Evolutionary conservation across 2,888 invertebrate species (phyloP), one percentile per base, ranked within the genome.

Genomic region (Acleris emargana): DNA sequence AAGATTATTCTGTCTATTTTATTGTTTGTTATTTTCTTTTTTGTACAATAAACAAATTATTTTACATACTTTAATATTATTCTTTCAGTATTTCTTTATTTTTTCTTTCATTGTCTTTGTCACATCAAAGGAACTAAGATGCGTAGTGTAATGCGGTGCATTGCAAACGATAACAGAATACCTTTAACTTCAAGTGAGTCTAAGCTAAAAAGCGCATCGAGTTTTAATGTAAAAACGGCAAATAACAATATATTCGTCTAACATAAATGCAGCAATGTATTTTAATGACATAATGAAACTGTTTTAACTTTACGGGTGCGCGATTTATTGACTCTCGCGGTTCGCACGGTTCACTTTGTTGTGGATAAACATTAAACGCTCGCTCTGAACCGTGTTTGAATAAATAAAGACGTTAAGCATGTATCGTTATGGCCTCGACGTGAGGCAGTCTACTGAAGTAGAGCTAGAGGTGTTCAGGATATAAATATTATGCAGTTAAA

Each of bases 221-320:
- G 5, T 18, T 11, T 53, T 38, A 5, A 4, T 42, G 9, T 22
- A 3, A 16, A 22, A 54, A 22, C 20, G 18, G 18, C 20, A 54
- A 42, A 6, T 68, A 43, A 45, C 63, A 68, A 67, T 43, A n/a
- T 66, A 64, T 52, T 68, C 74, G 75, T 78, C 74, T 76, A 74
- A 72, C 75, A 78, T 79, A 81, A 83, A 80, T 80, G 80, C 78
- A 78, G 76, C 79, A 80, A 80, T 79, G 80, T 82, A 82, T 81
- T 82, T 82, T 67, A 80, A 82, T 79, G 74, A 77, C 74, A 78
- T 78, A 77, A 78, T 83, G 77, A 77, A 78, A 82, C 74, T 66
- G 76, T 77, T 81, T 76, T 76, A 78, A 81, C 78, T 79, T 77
- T 77, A 76, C 74, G 72, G 69, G 69, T 77, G 77, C 75, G 72